These are phyloP conservation scores for Scrobipalpa atriplicella DNA, from an alignment of 2,888 invertebrate species.

Conservation along the genomic window DNA sequence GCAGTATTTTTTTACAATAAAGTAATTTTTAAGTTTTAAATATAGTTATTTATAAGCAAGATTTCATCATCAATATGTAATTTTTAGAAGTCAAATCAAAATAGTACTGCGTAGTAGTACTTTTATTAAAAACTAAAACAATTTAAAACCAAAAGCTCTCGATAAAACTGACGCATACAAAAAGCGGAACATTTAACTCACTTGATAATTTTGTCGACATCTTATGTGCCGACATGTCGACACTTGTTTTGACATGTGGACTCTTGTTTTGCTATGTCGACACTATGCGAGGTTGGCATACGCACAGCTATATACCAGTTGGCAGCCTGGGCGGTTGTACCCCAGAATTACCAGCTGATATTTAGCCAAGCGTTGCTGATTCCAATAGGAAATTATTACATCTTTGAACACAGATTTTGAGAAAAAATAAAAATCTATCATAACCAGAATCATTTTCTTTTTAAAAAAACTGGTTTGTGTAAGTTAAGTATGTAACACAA, in stretches of 20 bases:
- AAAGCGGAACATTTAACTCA: constrained; percentile 55
- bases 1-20: too few relatives aligned
- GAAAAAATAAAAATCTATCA: too few relatives aligned
- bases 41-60: too few relatives aligned
- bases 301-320: constrained; percentile 88
- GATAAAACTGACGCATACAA: constrained; percentile 33
- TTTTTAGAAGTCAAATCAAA: too few relatives aligned
- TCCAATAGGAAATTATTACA: constrained; percentile 7
- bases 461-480: too few relatives aligned
- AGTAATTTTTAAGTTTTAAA: too few relatives aligned
- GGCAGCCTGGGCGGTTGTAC: constrained; percentile 90
- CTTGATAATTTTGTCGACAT: constrained; percentile 56
- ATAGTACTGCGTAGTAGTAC: too few relatives aligned
- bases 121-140: neutral
- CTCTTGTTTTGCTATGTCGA: neutral
- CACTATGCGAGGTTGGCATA: constrained; percentile 43
- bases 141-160: neutral
- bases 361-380: constrained; percentile 82
- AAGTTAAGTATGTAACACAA: too few relatives aligned
- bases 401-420: neutral
- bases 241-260: neutral
- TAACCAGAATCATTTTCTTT: too few relatives aligned
- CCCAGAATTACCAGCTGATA: constrained; percentile 99
- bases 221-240: neutral
- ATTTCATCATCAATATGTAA: too few relatives aligned